phyloP scores from a whole-genome alignment of 2,113 vertebrate genomes.

The Prunella fulvescens region DNA sequence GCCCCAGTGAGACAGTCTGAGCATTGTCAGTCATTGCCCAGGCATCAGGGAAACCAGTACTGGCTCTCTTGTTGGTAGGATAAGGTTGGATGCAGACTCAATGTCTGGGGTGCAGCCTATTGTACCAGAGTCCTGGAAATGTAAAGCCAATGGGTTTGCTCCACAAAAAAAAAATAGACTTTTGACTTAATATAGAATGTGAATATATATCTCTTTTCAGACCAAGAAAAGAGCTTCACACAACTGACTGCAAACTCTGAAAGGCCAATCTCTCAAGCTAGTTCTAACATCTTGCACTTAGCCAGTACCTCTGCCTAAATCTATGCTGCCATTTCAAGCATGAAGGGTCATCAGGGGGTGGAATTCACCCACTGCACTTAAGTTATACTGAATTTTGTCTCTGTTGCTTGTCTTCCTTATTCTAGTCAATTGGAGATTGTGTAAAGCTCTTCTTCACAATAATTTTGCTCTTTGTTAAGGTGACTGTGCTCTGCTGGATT shows the following conservation, averaged over 20 bases:
- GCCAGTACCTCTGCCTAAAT: background rate
- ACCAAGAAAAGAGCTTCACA: background rate
- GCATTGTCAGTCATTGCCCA: conserved; percentile 25
- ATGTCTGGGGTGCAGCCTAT: background rate
- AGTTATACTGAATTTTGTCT: background rate
- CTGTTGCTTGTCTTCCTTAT: background rate
- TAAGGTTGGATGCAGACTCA: background rate
- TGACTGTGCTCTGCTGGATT: background rate
- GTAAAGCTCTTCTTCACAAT: background rate
- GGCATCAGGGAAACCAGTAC: background rate
- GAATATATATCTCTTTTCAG: background rate
- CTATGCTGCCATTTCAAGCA: background rate
- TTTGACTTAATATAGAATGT: background rate
- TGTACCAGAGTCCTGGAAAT: background rate
- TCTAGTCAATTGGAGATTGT: background rate
- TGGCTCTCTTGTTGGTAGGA: background rate
- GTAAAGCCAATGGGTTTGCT: background rate
- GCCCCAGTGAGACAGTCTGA: conserved; percentile 13
- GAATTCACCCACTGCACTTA: background rate
- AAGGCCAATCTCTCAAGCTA: background rate
- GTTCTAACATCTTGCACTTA: background rate
- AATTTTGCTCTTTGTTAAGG: background rate
- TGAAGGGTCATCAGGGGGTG: background rate
- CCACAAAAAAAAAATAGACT: background rate
- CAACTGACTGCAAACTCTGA: background rate